Percentiles rank a stretch among this genome's conserved stretches.
Conservation (phyloP, 1,140 invertebrate species). For the Notospermus geniculatus region DNA sequence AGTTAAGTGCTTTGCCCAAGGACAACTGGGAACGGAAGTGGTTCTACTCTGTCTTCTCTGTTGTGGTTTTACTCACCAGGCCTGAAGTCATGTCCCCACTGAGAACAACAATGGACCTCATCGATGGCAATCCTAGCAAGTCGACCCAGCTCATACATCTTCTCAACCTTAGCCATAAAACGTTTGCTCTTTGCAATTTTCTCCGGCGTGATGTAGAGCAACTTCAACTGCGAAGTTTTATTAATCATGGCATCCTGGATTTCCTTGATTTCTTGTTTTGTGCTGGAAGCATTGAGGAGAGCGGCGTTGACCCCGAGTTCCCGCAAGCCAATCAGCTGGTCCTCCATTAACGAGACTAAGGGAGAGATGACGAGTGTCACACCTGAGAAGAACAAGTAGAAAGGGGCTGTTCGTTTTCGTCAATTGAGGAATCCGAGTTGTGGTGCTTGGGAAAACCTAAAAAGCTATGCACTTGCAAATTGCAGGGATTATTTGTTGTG, state of each 20-base stretch:
- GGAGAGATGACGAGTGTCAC: constrained; percentile 88
- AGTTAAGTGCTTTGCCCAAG: no score
- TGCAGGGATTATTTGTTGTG: no score
- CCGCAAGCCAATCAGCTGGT: constrained; percentile 75
- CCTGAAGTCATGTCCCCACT: constrained; percentile 94
- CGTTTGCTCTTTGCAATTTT: constrained; percentile 86
- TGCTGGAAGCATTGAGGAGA: constrained; percentile 67
- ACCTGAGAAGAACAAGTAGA: constrained; percentile 47
- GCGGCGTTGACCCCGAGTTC: constrained; percentile 65
- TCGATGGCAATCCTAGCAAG: constrained; percentile 83
- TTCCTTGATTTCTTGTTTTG: constrained; percentile 65
- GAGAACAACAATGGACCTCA: constrained; percentile 92
- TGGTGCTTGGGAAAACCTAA: no score
- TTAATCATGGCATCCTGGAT: constrained; percentile 56
- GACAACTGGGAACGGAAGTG: no score
- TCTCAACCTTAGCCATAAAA: constrained; percentile 83
- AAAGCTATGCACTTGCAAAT: no score
- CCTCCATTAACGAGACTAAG: constrained; percentile 89
- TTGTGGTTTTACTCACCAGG: no score
- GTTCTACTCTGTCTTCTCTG: no score
- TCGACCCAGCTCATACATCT: constrained; percentile 70
- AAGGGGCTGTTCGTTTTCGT: no score
- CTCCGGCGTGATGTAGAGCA: constrained; percentile 90
- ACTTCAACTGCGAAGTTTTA: constrained; percentile 58
- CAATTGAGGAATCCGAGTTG: no score